A percentile compares a stretch with the other conserved stretches of the same genome.
Conservation (phyloP, 2,797 vertebrate species). For the Rousettus madagascariensis region DNA sequence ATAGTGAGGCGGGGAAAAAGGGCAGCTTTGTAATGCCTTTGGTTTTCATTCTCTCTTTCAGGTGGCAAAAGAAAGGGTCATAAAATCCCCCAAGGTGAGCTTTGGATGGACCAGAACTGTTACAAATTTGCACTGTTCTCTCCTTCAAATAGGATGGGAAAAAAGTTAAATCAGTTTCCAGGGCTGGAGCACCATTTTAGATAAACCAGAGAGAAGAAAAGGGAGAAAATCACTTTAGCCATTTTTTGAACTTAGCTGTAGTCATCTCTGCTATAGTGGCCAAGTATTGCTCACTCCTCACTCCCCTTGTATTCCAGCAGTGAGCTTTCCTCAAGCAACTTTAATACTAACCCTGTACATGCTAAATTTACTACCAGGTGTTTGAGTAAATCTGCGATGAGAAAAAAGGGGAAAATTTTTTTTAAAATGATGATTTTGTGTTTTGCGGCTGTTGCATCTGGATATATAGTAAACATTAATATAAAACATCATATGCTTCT, state of each 20-base stretch:
- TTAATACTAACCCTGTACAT: not conserved
- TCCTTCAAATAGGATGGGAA: not conserved
- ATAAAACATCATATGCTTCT: not conserved
- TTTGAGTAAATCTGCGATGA: not conserved
- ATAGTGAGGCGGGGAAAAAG: not conserved
- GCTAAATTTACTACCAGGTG: not conserved
- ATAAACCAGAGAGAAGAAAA: not conserved
- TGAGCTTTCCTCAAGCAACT: not conserved
- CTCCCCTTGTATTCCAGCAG: not conserved
- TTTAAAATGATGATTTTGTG: not conserved
- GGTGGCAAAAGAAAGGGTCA: not conserved
- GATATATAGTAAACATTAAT: not conserved
- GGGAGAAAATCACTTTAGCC: not conserved
- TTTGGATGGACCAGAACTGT: not conserved
- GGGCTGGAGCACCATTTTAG: not conserved
- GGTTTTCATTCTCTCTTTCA: not conserved
- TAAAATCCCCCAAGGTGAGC: not conserved
- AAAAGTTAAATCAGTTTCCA: not conserved
- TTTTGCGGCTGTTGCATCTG: not conserved
- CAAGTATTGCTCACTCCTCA: not conserved
- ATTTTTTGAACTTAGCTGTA: not conserved
- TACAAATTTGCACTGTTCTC: not conserved
- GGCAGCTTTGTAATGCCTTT: not conserved
- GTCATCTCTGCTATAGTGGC: not conserved
- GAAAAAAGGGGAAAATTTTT: not conserved